phyloP scores from a whole-genome alignment of 2,113 vertebrate species.

The Phalacrocorax carbo region DNA sequence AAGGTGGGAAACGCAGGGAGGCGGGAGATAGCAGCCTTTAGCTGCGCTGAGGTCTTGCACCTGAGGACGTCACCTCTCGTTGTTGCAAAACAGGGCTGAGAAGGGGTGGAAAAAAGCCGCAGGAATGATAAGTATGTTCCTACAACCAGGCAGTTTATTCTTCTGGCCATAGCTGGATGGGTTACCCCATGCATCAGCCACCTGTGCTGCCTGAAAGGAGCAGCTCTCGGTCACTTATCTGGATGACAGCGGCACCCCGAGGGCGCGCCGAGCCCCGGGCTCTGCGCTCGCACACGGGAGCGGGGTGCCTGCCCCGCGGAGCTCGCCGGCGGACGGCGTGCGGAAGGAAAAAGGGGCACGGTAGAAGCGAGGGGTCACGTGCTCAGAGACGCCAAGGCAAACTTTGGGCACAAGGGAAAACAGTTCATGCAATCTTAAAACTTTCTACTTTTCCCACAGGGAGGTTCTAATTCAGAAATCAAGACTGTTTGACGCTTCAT shows the following conservation, averaged over 20 bases:
- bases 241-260: neutral
- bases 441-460: neutral
- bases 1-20: neutral
- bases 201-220: neutral
- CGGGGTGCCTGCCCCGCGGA: neutral
- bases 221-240: neutral
- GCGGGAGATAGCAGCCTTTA: neutral
- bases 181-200: neutral
- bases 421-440: neutral
- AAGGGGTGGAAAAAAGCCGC: neutral
- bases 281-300: neutral
- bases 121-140: neutral
- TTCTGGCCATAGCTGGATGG: neutral
- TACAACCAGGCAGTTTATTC: neutral
- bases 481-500: neutral
- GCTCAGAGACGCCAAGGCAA: neutral
- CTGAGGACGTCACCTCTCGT: neutral
- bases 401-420: neutral
- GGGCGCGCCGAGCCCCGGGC: neutral
- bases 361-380: too few relatives aligned
- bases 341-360: neutral
- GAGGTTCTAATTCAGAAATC: neutral
- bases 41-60: neutral
- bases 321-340: rapidly evolving
- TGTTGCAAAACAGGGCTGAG: neutral